These are phyloP conservation scores for Anorthoa munda DNA, from an alignment of 2,888 invertebrate species.

Conservation along the genomic window DNA sequence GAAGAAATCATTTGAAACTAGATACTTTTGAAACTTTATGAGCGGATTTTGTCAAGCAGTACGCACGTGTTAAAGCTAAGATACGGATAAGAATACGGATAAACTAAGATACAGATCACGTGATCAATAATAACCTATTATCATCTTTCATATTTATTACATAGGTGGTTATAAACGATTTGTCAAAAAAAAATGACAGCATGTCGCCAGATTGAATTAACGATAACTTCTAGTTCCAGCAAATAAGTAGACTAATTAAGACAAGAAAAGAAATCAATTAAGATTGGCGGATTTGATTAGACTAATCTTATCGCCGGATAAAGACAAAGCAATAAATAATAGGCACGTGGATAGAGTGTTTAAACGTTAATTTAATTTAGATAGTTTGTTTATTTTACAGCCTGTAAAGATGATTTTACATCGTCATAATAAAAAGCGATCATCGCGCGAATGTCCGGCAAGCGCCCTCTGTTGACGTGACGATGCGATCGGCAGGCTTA, in stretches of 20 bases:
- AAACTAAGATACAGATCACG: too few relatives aligned
- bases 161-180: not conserved
- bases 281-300: conserved; percentile 21
- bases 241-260: conserved; percentile 29
- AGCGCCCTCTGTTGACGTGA: too few relatives aligned
- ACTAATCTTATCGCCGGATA: conserved; percentile 26
- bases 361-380: not conserved
- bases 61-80: conserved; percentile 7
- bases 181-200: conserved; percentile 15
- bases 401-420: too few relatives aligned
- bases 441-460: too few relatives aligned
- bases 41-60: not conserved
- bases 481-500: too few relatives aligned
- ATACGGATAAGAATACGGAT: too few relatives aligned
- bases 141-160: not conserved
- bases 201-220: conserved; percentile 13
- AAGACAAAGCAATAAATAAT: conserved; percentile 22
- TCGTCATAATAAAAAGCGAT: too few relatives aligned
- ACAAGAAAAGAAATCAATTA: conserved; percentile 49
- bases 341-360: too few relatives aligned
- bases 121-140: not conserved
- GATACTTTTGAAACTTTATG: not conserved
- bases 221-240: conserved; percentile 21
- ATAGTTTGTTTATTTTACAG: not conserved
- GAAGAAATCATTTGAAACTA: not conserved